Evolutionary conservation across 2,888 invertebrate genomes (phyloP).

Genomic region (Drosophila mimica): DNA sequence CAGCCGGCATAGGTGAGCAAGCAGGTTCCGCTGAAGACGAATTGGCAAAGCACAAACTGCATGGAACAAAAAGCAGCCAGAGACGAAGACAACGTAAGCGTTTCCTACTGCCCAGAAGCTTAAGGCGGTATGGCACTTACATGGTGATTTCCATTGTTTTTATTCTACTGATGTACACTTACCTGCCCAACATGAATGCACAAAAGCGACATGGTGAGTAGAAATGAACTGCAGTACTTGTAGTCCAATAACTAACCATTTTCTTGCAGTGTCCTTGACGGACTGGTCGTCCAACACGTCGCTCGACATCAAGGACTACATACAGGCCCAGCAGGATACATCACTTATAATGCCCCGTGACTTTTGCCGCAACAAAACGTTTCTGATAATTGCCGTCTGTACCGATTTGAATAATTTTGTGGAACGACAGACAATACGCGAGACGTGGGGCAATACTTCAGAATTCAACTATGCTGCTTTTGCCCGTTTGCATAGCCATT

Average conservation of each 20-base stretch:
- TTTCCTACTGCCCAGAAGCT: slow-evolving; percentile 69
- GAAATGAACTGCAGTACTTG: not conserved
- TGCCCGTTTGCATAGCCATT: slow-evolving; percentile 78
- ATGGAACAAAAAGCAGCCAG: slow-evolving; percentile 19
- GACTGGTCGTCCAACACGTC: slow-evolving; percentile 92
- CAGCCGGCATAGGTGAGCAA: slow-evolving; percentile 3
- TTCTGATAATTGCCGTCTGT: slow-evolving; percentile 91
- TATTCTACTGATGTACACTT: slow-evolving; percentile 70
- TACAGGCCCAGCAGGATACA: slow-evolving; percentile 89
- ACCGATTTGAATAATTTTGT: slow-evolving; percentile 90
- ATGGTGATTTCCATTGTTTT: slow-evolving; percentile 62
- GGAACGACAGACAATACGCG: slow-evolving; percentile 86
- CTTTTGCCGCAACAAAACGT: slow-evolving; percentile 86
- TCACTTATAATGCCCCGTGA: slow-evolving; percentile 88
- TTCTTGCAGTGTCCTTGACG: slow-evolving; percentile 85
- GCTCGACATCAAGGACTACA: slow-evolving; percentile 89
- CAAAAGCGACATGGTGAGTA: slow-evolving; percentile 79
- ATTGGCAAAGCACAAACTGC: slow-evolving; percentile 23
- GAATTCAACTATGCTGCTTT: slow-evolving; percentile 84
- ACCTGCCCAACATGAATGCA: slow-evolving; percentile 76
- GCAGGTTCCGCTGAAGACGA: slow-evolving; percentile 28
- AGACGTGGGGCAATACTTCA: slow-evolving; percentile 84
- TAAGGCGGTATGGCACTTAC: slow-evolving; percentile 67
- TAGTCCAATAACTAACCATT: not conserved
- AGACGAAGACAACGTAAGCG: slow-evolving; percentile 43